phyloP scores from a whole-genome alignment of 2,888 invertebrate genomes.

The Andricus curvator region DNA sequence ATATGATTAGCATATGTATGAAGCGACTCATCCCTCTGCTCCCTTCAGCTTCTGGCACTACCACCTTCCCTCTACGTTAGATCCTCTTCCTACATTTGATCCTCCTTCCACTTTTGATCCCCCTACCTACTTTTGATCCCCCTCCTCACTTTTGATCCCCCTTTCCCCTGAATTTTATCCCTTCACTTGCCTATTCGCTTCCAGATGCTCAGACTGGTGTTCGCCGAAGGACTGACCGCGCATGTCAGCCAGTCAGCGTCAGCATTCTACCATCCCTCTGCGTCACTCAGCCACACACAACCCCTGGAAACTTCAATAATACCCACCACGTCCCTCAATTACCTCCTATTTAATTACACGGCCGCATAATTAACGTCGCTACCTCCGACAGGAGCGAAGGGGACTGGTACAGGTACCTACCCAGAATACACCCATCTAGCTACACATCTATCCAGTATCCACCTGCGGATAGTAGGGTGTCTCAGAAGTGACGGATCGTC shows the following conservation, averaged over 20 bases:
- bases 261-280: slow-evolving; percentile 65
- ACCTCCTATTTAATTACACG: slow-evolving; percentile 72
- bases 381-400: slow-evolving; percentile 43
- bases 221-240: slow-evolving; percentile 70
- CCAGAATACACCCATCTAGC: not conserved
- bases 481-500: not conserved
- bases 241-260: slow-evolving; percentile 71
- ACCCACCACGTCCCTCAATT: slow-evolving; percentile 71
- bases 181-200: slow-evolving; percentile 40
- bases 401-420: slow-evolving; percentile 2
- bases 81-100: slow-evolving; percentile 45
- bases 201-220: slow-evolving; percentile 48
- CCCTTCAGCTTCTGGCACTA: slow-evolving; percentile 46
- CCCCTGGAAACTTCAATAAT: slow-evolving; percentile 73
- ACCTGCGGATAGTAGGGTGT: not conserved
- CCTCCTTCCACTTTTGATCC: slow-evolving; percentile 41
- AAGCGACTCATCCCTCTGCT: slow-evolving; percentile 61
- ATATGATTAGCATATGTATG: slow-evolving; percentile 75
- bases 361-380: slow-evolving; percentile 71
- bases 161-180: not conserved
- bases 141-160: slow-evolving; percentile 9
- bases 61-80: slow-evolving; percentile 36
- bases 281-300: slow-evolving; percentile 58
- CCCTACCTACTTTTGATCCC: slow-evolving; percentile 41
- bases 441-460: not conserved